Percentiles rank a stretch among this genome's conserved stretches.
Evolutionary conservation across 2,113 vertebrate species (phyloP).

Genomic region (Ophiodon elongatus): DNA sequence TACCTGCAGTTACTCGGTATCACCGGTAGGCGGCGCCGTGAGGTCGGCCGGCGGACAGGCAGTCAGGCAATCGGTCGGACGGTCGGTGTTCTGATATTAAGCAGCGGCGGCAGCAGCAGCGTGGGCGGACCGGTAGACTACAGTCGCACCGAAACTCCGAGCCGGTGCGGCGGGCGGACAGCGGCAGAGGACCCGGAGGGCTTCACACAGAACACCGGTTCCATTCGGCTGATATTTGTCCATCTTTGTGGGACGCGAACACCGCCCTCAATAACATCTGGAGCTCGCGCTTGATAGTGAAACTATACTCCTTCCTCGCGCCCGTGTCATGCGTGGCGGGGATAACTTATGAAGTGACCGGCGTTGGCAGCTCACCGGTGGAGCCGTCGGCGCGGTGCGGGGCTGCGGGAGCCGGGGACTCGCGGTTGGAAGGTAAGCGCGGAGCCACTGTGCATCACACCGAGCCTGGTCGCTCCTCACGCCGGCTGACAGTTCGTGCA

Average conservation of each 20-base stretch:
- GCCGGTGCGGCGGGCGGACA: neutral
- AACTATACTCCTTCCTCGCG: conserved; percentile 23
- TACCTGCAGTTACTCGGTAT: neutral
- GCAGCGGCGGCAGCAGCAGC: conserved; percentile 14
- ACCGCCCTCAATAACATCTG: conserved; percentile 33
- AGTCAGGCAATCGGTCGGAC: neutral
- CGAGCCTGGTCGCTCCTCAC: neutral
- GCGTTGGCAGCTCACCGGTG: conserved; percentile 23
- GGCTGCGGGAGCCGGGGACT: conserved; percentile 27
- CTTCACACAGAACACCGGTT: neutral
- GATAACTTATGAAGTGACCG: conserved; percentile 60
- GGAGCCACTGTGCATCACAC: neutral
- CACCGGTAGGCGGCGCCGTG: conserved; percentile 11
- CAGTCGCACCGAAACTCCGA: conserved; percentile 8
- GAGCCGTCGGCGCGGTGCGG: conserved; percentile 1
- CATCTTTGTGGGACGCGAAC: conserved; percentile 9
- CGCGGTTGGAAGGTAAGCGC: conserved; percentile 48
- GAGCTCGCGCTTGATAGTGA: conserved; percentile 31
- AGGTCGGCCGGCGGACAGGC: neutral
- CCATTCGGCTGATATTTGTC: neutral
- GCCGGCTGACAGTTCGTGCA: neutral
- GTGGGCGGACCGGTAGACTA: conserved; percentile 12
- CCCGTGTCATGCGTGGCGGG: conserved; percentile 12
- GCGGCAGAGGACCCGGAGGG: neutral
- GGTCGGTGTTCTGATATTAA: conserved; percentile 35